Evolutionary conservation across 2,888 invertebrate species (phyloP).

Genomic region (Pristionchus fissidentatus): DNA sequence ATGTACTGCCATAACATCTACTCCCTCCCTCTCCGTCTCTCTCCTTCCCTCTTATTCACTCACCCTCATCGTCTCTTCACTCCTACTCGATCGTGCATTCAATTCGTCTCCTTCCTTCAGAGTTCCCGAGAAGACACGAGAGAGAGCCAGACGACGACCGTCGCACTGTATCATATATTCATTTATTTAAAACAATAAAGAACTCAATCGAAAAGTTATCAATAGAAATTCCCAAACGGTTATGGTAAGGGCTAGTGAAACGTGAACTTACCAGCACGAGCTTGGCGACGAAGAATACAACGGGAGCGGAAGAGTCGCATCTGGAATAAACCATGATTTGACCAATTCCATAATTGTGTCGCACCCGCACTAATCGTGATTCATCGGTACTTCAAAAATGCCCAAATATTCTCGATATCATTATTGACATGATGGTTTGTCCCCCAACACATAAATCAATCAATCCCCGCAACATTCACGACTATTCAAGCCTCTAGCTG

Average conservation of each 20-base stretch:
- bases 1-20: not conserved
- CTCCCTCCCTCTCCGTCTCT: not conserved
- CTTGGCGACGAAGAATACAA: slow-evolving; percentile 88
- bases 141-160: slow-evolving; percentile 89
- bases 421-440: too few species aligned
- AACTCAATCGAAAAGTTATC: not conserved
- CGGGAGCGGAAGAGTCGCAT: slow-evolving; percentile 56
- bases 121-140: slow-evolving; percentile 91
- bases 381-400: too few species aligned
- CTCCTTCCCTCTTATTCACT: not conserved
- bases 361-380: too few species aligned
- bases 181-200: not conserved
- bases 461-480: too few species aligned
- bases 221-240: not conserved
- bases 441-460: too few species aligned
- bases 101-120: slow-evolving; percentile 85
- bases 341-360: too few species aligned
- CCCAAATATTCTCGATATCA: too few species aligned
- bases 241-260: not conserved
- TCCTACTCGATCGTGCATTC: slow-evolving; percentile 89
- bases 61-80: slow-evolving; percentile 75
- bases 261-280: slow-evolving; percentile 85
- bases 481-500: too few species aligned
- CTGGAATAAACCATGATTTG: not conserved
- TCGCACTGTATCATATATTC: slow-evolving; percentile 48